phyloP scores from a whole-genome alignment of 1,140 invertebrate species.

The Spodoptera frugiperda region DNA sequence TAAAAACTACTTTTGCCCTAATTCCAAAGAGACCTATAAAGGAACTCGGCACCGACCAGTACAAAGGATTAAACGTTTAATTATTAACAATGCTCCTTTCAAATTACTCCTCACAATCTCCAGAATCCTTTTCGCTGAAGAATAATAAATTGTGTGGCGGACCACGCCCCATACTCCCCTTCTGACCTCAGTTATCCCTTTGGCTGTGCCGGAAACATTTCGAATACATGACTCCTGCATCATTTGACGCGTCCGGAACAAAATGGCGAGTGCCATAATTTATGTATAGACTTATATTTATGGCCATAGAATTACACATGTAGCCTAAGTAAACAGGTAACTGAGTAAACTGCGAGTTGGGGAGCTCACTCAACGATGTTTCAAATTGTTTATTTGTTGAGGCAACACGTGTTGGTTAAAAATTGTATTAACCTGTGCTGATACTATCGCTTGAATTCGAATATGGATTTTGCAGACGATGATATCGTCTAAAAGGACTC shows the following conservation, averaged over 20 bases:
- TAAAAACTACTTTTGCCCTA: too few relatives aligned
- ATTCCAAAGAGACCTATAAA: background rate
- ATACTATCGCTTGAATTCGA: too few relatives aligned
- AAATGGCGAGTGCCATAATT: background rate
- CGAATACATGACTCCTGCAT: conserved; percentile 30
- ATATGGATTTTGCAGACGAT: too few relatives aligned
- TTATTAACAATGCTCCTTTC: background rate
- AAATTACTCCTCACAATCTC: background rate
- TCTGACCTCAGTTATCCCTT: conserved; percentile 36
- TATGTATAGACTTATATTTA: background rate
- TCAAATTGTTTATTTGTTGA: too few relatives aligned
- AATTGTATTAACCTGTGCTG: too few relatives aligned
- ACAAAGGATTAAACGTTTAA: conserved; percentile 4
- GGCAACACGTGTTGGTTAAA: too few relatives aligned
- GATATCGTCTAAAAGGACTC: too few relatives aligned
- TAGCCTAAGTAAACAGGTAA: too few relatives aligned
- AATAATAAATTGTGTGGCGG: conserved; percentile 22
- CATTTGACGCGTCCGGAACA: conserved; percentile 30
- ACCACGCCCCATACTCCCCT: conserved; percentile 28
- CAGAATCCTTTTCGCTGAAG: conserved; percentile 11
- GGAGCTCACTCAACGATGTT: too few relatives aligned
- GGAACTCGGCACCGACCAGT: background rate
- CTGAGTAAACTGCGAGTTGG: too few relatives aligned
- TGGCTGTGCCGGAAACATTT: conserved; percentile 30
- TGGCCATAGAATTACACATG: background rate